A percentile compares a stretch with the other conserved stretches of the same genome.
Conservation (phyloP, 2,797 vertebrate species). For the Ibycter americanus region DNA sequence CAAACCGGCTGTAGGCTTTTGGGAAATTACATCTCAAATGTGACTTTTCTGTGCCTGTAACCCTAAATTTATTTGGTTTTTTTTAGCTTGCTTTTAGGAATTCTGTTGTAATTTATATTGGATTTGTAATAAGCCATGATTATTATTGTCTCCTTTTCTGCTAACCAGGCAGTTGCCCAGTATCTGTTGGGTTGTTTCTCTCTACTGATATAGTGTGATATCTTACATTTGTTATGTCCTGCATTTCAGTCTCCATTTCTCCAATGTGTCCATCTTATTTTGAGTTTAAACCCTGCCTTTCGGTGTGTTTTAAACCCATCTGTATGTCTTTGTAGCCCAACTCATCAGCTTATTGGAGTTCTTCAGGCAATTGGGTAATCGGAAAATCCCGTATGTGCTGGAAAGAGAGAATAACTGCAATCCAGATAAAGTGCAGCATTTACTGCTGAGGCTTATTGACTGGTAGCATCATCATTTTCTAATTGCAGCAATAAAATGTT, state of each 20-base stretch:
- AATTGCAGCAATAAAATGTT: not conserved
- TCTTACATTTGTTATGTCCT: not conserved
- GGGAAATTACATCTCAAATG: not conserved
- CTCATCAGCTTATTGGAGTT: accelerated
- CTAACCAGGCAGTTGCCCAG: accelerated
- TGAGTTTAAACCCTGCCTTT: not conserved
- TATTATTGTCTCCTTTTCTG: not conserved
- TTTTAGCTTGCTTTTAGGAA: not conserved
- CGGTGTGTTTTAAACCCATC: not conserved
- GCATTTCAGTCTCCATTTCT: not conserved
- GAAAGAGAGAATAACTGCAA: not conserved
- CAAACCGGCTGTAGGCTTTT: accelerated
- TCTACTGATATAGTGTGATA: accelerated
- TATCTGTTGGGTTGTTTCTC: not conserved
- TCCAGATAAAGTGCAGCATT: not conserved
- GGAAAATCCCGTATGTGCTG: accelerated
- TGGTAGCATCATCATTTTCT: not conserved
- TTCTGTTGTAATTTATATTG: not conserved
- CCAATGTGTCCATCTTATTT: not conserved
- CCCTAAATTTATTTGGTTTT: not conserved
- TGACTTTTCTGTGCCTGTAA: not conserved
- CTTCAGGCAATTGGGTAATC: not conserved
- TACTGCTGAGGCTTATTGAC: not conserved
- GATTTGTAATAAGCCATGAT: not conserved
- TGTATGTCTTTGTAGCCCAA: not conserved